Evolutionary conservation across 2,797 vertebrate species (phyloP), one percentile per base, ranked within the genome.

Genomic region (Linurgus olivaceus): DNA sequence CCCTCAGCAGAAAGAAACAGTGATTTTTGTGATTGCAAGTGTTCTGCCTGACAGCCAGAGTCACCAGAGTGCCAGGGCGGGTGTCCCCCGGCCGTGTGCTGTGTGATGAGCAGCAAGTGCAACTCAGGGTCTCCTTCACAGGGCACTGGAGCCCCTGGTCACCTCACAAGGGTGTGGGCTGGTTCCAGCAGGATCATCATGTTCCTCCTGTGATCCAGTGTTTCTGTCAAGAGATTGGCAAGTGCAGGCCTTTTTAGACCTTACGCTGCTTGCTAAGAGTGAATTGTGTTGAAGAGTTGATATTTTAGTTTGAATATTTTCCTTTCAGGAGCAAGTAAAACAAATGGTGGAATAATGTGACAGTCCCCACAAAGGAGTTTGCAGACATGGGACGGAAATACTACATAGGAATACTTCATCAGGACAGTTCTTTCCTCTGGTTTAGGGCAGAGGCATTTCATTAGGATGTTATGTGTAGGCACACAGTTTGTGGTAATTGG

Each of bases 61-160:
- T 19, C 10, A 1, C 1, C 0, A 0, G 5, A 9, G 33, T 55
- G 51, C 29, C 2, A 0, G 1, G 3, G 6, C 3, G 48, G 8
- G 1, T 16, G 17, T n/a, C 31, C 14, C 44, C 48, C 15, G 2
- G 23, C 1, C 2, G 1, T 0, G 2, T 18, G 1, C 37, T 1
- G 2, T 13, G n/a, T 38, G 28, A 23, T 9, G n/a, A 6, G 5
- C 18, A 26, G 26, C 26, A 12, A 3, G 1, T 4, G 31, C 3
- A 10, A 3, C 11, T 24, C 10, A 0, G 19, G 37, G 7, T 10
- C 40, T 26, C 40, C 13, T 13, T 21, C 11, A 2, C 0, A 1
- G 20, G 16, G 9, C 21, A 2, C 25, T 15, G 31, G 33, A 61
- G 45, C 6, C 17, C 33, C 35, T 7, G 11, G 24, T 38, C 26